Conservation (phyloP, 2,888 invertebrate species). For the Agapostemon virescens region DNA sequence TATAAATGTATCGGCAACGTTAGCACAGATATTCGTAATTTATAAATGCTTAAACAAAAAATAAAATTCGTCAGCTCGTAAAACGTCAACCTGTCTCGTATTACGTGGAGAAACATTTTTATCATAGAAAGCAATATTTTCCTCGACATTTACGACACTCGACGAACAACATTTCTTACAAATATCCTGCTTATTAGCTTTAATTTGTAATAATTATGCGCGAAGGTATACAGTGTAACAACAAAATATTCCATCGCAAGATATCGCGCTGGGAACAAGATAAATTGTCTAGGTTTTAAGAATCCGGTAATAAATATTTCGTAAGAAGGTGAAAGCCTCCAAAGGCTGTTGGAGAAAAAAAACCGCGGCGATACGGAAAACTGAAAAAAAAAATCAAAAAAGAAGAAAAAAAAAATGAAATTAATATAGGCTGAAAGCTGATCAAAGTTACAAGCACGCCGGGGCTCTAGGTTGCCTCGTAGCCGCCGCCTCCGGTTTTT, state of each 20-base stretch:
- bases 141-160: not conserved
- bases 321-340: not conserved
- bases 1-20: too few relatives aligned
- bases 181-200: not conserved
- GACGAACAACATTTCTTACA: not conserved
- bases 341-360: not conserved
- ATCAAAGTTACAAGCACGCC: not conserved
- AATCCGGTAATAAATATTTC: not conserved
- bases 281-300: not conserved
- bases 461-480: not conserved
- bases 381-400: not conserved
- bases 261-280: not conserved
- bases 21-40: too few relatives aligned
- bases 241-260: not conserved
- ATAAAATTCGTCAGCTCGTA: not conserved
- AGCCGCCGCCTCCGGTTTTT: conserved; percentile 3
- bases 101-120: not conserved
- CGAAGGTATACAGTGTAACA: not conserved
- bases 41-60: not conserved
- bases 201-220: not conserved
- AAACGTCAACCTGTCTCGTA: not conserved
- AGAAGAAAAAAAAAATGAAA: not conserved
- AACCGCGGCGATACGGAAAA: not conserved
- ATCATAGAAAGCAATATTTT: not conserved
- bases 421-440: not conserved